Base-by-base conservation (phyloP, 2,888 invertebrate genomes). In the Limnephilus lunatus region DNA sequence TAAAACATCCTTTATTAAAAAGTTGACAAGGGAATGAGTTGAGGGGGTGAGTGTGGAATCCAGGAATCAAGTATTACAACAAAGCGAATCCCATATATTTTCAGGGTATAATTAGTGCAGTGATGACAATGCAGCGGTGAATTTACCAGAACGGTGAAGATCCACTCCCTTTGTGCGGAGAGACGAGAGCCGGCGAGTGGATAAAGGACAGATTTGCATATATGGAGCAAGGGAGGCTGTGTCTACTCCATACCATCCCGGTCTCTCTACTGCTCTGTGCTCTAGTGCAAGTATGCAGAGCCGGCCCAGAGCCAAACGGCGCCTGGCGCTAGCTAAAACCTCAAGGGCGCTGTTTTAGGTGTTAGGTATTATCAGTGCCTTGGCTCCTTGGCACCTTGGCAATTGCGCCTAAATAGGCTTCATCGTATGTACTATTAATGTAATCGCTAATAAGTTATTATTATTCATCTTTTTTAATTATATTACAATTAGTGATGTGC, bases 121-220 rank as follows among this genome's bases (percentile, higher is more conserved):
- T 48, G 85, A 68, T 68, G 68, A 82, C 82, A 82, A 32, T 82
- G 32, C 82, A 32, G 85, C 53, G 87, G 87, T 35, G 87, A 87
- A 87, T 87, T 87, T 87, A 87, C 87, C 53, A 53, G 87, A 87
- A 87, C 32, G 32, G 87, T 25, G 53, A 53, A 68, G 86, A 86
- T 86, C 86, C 44, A 39, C 86, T 86, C 86, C 68, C 68, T 87
- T 53, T 87, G 87, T 68, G 32, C 31, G 31, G 87, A 31, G 31
- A 39, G 85, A 39, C 39, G 44, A 86, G 44, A 86, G 85, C 44
- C 44, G 85, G 87, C 30, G 30, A 87, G 44, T 86, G 87, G 87
- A 87, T 87, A 87, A 87, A 87, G 68, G 87, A 68, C 68, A 53
- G 68, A 87, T 87, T 87, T 87, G 87, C 87, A 87, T 87, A 87